Evolutionary conservation across 2,113 vertebrate species (phyloP).

Genomic region (Lophura nycthemera): DNA sequence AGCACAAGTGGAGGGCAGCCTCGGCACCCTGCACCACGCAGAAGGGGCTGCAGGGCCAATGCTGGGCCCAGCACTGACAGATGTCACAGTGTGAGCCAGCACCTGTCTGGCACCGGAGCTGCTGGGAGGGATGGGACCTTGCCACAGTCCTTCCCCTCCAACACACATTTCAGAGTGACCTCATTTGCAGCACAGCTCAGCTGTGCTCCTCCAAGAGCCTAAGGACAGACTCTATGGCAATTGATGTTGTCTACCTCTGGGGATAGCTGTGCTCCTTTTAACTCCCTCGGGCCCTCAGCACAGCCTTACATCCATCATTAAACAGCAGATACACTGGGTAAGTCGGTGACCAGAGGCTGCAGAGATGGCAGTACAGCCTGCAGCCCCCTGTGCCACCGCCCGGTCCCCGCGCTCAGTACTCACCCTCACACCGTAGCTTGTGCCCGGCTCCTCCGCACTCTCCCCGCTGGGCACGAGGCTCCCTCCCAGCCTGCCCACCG

Average conservation of each 20-base stretch:
- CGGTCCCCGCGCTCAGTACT: constrained; percentile 44
- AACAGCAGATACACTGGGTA: not conserved
- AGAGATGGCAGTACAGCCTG: not conserved
- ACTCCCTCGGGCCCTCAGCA: not conserved
- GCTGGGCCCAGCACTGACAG: not conserved
- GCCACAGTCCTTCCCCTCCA: not conserved
- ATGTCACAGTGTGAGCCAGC: rapidly evolving
- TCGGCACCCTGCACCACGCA: rapidly evolving
- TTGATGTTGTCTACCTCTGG: not conserved
- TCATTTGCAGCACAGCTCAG: not conserved
- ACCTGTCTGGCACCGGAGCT: not conserved
- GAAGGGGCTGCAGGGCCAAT: not conserved
- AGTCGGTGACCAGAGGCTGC: not conserved
- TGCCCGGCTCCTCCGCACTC: constrained; percentile 52
- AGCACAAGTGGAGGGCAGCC: not conserved
- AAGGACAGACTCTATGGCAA: not conserved
- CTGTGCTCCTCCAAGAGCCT: not conserved
- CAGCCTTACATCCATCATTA: rapidly evolving
- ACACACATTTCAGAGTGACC: not conserved
- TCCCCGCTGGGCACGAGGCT: not conserved
- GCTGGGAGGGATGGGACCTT: not conserved
- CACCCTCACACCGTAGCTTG: constrained; percentile 79
- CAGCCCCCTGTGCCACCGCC: not conserved
- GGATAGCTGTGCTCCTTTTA: not conserved
- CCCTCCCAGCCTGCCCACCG: constrained; percentile 31